Evolutionary conservation across 2,113 vertebrate genomes (phyloP).

Genomic region (Nerophis lumbriciformis): DNA sequence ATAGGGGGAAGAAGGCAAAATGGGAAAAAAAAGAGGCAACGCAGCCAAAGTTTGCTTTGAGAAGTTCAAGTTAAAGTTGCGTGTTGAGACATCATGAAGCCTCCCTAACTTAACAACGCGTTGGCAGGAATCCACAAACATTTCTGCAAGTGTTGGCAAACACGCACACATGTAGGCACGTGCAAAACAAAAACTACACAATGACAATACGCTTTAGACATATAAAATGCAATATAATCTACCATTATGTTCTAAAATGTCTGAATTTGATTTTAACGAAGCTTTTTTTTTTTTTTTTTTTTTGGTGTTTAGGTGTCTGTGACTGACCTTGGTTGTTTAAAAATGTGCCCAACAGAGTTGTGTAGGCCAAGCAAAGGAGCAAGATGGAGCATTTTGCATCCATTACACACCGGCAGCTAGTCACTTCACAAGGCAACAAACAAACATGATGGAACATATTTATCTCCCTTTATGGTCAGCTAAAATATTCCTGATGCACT

Average conservation of each 20-base stretch:
- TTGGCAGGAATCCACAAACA: neutral
- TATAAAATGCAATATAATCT: too few species aligned
- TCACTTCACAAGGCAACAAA: constrained; percentile 33
- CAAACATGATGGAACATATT: constrained; percentile 23
- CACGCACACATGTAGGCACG: too few species aligned
- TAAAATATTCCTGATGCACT: constrained; percentile 26
- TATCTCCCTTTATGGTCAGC: constrained; percentile 33
- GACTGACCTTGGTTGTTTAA: neutral
- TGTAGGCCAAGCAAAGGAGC: constrained; percentile 1
- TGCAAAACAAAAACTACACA: neutral
- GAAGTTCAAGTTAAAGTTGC: constrained; percentile 57
- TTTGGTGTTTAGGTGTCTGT: too few species aligned
- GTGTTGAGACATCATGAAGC: neutral
- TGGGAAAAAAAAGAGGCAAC: neutral
- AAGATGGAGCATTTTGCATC: constrained; percentile 27
- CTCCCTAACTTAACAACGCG: neutral
- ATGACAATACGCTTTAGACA: neutral
- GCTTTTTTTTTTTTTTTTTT: neutral
- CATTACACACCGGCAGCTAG: constrained; percentile 16
- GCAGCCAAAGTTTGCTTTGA: constrained; percentile 7
- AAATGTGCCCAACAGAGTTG: constrained; percentile 2
- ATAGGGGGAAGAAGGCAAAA: neutral
- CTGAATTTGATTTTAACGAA: neutral
- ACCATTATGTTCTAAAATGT: too few species aligned
- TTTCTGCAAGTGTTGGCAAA: neutral